Evolutionary conservation across 2,113 vertebrate species (phyloP).

Genomic region (Chauna torquata): DNA sequence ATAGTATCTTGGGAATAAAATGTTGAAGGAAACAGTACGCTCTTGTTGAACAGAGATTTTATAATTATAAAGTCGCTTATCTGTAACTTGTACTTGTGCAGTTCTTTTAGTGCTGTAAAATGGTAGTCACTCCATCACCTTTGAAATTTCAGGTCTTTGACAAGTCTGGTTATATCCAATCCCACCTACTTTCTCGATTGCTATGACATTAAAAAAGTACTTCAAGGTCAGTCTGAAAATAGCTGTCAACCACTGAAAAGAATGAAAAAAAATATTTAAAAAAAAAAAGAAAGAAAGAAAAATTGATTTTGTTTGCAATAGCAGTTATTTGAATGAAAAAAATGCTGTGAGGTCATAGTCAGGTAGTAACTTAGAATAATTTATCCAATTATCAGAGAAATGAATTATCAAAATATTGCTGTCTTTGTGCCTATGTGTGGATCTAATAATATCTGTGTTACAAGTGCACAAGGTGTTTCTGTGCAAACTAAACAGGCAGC

Average conservation of each 20-base stretch:
- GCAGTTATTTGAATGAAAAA: background rate
- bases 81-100: background rate
- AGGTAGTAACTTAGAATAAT: background rate
- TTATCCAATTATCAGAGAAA: background rate
- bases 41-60: background rate
- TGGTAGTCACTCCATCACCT: background rate
- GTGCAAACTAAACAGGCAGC: background rate
- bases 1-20: background rate
- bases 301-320: background rate
- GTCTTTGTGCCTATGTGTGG: background rate
- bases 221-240: background rate
- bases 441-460: background rate
- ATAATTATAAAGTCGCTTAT: fast-evolving
- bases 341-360: background rate
- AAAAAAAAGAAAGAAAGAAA: background rate
- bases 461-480: background rate
- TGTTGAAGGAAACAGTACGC: background rate
- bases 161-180: background rate
- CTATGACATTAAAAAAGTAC: background rate
- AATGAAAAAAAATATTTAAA: background rate
- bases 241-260: background rate
- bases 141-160: background rate
- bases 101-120: background rate
- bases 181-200: background rate
- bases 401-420: background rate